phyloP scores from a whole-genome alignment of 92 coral and sea anemone species.

The Anthopleura xanthogrammica region DNA sequence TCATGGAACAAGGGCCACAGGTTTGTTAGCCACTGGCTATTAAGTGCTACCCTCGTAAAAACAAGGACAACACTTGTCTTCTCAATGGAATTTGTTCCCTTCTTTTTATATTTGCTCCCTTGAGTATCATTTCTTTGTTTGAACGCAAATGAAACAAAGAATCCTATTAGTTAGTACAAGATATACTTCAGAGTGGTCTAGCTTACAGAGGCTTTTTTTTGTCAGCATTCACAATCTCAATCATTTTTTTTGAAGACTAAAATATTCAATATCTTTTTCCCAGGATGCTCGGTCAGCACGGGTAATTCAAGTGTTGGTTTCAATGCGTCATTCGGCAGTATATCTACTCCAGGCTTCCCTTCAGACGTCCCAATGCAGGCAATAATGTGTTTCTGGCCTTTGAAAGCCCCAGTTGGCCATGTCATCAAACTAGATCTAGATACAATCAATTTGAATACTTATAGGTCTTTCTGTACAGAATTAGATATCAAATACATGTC shows the following conservation, averaged over 20 bases:
- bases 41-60: too few relatives aligned
- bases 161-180: too few relatives aligned
- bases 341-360: conserved; percentile 55
- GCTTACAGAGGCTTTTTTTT: too few relatives aligned
- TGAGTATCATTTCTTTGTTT: too few relatives aligned
- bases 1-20: too few relatives aligned
- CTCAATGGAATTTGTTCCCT: too few relatives aligned
- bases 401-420: conserved; percentile 38
- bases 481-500: neutral
- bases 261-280: neutral
- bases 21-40: too few relatives aligned
- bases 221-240: neutral
- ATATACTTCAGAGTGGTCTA: too few relatives aligned
- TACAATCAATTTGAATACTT: conserved; percentile 14
- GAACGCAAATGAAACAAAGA: too few relatives aligned
- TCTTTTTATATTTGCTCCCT: too few relatives aligned
- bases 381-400: conserved; percentile 42
- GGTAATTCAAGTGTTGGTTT: conserved; percentile 21
- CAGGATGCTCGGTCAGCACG: conserved; percentile 23
- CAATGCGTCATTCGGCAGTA: conserved; percentile 31
- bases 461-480: neutral
- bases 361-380: conserved; percentile 24
- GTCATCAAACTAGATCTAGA: conserved; percentile 42
- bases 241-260: too few relatives aligned
- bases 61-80: too few relatives aligned